Evolutionary conservation across 2,113 vertebrate species (phyloP).

Genomic region (Panthera uncia): DNA sequence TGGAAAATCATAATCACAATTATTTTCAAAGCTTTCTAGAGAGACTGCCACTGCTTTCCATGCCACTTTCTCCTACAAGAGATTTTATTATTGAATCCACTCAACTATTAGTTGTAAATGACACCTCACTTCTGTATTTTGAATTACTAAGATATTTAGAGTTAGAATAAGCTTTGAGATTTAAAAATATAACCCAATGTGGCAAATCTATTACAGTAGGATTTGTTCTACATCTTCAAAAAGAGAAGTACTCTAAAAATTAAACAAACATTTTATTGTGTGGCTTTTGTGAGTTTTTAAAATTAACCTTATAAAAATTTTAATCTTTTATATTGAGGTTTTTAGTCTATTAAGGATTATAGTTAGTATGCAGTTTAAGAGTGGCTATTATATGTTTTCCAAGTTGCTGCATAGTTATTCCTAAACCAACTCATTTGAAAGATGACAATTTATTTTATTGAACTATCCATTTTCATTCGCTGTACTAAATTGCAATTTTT

Average conservation of each 20-base stretch:
- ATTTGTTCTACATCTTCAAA: neutral
- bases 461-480: neutral
- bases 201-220: neutral
- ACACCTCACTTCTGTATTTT: neutral
- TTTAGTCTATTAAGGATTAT: neutral
- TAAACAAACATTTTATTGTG: neutral
- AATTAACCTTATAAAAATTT: neutral
- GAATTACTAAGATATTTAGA: conserved; percentile 5
- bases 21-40: conserved; percentile 17
- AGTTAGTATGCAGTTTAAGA: neutral
- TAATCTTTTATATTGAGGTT: neutral
- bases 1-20: conserved; percentile 6
- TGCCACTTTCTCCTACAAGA: neutral
- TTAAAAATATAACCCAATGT: conserved; percentile 14
- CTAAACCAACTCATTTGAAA: neutral
- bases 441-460: neutral
- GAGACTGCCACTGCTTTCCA: neutral
- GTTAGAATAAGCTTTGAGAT: conserved; percentile 34
- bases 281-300: neutral
- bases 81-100: neutral
- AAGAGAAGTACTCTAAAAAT: neutral
- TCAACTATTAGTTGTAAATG: neutral
- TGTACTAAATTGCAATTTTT: neutral
- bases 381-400: neutral
- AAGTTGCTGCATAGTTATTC: neutral